Evolutionary conservation across 1,140 invertebrate species (phyloP).

Genomic region (Mya arenaria): DNA sequence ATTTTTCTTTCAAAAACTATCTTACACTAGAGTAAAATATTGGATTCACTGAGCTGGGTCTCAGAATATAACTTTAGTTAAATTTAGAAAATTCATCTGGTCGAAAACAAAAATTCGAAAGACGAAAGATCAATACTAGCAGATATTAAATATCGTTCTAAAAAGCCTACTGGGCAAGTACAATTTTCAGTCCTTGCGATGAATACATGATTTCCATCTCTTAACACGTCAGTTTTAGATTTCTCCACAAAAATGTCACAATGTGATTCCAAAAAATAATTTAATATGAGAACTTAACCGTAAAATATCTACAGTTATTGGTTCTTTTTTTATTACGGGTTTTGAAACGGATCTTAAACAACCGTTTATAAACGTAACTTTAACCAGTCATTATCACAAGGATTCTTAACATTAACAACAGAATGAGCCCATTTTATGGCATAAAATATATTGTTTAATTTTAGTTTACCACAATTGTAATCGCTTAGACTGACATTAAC

Average conservation of each 20-base stretch:
- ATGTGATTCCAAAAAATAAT: no score
- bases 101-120: slow-evolving; percentile 18
- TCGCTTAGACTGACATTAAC: no score
- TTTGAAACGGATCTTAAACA: no score
- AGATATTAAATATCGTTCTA: background rate
- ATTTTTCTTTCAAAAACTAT: slow-evolving; percentile 22
- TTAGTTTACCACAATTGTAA: no score
- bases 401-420: no score
- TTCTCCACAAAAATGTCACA: slow-evolving; percentile 2
- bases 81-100: background rate
- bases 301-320: no score
- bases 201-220: background rate
- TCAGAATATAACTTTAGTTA: background rate
- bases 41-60: background rate
- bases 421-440: no score
- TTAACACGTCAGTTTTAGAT: slow-evolving; percentile 13
- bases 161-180: background rate
- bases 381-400: no score
- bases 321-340: no score
- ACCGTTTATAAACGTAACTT: no score
- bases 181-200: slow-evolving; percentile 1
- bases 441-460: no score
- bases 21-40: slow-evolving; percentile 23
- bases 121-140: slow-evolving; percentile 1
- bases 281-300: no score